Conservation (phyloP, 2,888 invertebrate genomes). For the Pammene aurita region DNA sequence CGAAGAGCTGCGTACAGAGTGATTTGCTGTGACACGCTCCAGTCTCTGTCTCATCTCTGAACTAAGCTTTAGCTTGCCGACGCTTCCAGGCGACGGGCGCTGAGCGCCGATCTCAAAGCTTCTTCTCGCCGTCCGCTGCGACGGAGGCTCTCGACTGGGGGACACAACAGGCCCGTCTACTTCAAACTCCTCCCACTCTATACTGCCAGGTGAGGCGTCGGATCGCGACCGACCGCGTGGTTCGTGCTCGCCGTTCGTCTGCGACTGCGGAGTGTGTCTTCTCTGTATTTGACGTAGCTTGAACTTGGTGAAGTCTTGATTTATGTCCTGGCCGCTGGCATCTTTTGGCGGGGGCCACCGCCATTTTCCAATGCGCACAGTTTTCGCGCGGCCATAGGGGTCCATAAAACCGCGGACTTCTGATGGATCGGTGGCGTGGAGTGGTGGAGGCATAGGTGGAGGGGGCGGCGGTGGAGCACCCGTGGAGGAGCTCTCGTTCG, state of each 20-base stretch:
- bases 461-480: constrained; percentile 90
- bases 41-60: constrained; percentile 95
- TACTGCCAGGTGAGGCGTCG: constrained; percentile 77
- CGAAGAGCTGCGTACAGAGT: constrained; percentile 91
- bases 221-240: constrained; percentile 74
- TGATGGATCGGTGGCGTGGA: constrained; percentile 90
- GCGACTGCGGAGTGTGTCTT: constrained; percentile 89
- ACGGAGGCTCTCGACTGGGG: constrained; percentile 72
- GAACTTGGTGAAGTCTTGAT: constrained; percentile 93
- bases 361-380: constrained; percentile 97
- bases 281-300: constrained; percentile 92
- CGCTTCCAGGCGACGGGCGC: constrained; percentile 92
- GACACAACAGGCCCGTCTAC: constrained; percentile 82
- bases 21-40: constrained; percentile 94
- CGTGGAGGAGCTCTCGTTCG: constrained; percentile 68
- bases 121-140: constrained; percentile 76
- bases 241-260: constrained; percentile 73
- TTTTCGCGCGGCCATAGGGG: constrained; percentile 96
- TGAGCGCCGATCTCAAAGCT: constrained; percentile 92
- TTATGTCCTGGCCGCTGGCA: constrained; percentile 86
- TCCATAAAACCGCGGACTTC: constrained; percentile 93
- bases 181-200: constrained; percentile 95
- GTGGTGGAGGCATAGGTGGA: constrained; percentile 94
- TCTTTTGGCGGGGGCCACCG: constrained; percentile 95
- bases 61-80: constrained; percentile 94